Evolutionary conservation across 2,113 vertebrate species (phyloP).

Genomic region (Oreochromis niloticus): DNA sequence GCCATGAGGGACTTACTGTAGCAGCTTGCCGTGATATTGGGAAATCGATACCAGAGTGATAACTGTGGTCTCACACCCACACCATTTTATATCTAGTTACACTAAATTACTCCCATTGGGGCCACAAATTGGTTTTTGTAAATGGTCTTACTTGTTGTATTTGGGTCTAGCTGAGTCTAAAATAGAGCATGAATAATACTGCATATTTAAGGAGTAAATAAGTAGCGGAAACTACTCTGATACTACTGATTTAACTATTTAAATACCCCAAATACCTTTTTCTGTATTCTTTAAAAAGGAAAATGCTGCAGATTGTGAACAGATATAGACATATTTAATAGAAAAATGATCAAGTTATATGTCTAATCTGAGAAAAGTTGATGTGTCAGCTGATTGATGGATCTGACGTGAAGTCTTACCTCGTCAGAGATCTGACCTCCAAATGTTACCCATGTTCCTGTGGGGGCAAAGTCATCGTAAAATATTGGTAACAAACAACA

Average conservation of each 20-base stretch:
- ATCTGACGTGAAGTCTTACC: constrained; percentile 71
- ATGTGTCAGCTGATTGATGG: neutral
- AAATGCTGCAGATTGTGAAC: neutral
- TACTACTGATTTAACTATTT: neutral
- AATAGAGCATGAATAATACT: neutral
- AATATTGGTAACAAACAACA: neutral
- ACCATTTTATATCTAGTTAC: neutral
- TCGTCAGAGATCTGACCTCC: constrained; percentile 97
- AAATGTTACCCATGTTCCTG: constrained; percentile 98
- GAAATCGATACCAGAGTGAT: neutral
- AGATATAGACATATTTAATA: neutral
- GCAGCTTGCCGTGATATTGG: neutral
- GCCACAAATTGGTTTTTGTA: neutral
- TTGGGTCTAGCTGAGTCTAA: neutral
- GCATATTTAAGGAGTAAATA: neutral
- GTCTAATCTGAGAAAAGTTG: neutral
- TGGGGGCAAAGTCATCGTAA: constrained; percentile 35
- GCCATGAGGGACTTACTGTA: neutral
- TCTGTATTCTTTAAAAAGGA: neutral
- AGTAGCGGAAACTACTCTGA: neutral
- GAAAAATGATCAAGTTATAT: neutral
- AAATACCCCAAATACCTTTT: neutral
- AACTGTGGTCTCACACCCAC: neutral
- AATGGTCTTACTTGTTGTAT: neutral
- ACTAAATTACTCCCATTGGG: neutral